phyloP scores from a whole-genome alignment of 1,140 invertebrate species.

The Brachionus koreanus region DNA sequence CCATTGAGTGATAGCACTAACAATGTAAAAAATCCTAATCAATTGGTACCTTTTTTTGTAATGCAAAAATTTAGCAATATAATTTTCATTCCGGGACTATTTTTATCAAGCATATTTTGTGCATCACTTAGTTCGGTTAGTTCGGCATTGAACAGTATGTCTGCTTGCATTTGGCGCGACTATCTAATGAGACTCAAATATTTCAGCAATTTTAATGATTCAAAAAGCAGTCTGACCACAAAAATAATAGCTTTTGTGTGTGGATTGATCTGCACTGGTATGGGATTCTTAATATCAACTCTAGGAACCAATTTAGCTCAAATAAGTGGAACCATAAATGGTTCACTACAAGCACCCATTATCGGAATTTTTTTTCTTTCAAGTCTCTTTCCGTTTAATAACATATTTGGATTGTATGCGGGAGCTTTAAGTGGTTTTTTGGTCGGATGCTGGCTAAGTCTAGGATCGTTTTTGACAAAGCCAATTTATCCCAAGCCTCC shows the following conservation, averaged over 20 bases:
- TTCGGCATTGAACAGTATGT: slow-evolving; percentile 77
- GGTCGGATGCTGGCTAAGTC: slow-evolving; percentile 19
- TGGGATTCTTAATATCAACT: slow-evolving; percentile 44
- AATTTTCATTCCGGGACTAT: slow-evolving; percentile 57
- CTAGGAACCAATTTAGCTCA: slow-evolving; percentile 48
- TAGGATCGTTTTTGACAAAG: slow-evolving; percentile 19
- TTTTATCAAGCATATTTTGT: slow-evolving; percentile 56
- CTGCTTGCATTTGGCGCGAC: slow-evolving; percentile 83
- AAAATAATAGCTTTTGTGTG: slow-evolving; percentile 43
- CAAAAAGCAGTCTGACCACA: slow-evolving; percentile 25
- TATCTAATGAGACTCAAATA: slow-evolving; percentile 60
- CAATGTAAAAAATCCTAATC: slow-evolving; percentile 63
- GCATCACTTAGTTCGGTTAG: slow-evolving; percentile 55
- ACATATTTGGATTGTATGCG: slow-evolving; percentile 44
- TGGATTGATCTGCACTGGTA: slow-evolving; percentile 44
- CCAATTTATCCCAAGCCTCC: not conserved
- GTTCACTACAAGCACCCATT: slow-evolving; percentile 53
- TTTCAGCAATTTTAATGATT: slow-evolving; percentile 27
- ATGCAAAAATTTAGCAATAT: slow-evolving; percentile 48
- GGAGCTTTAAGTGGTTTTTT: slow-evolving; percentile 27
- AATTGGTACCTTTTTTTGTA: slow-evolving; percentile 44
- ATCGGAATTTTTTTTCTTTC: slow-evolving; percentile 56
- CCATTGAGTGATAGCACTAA: slow-evolving; percentile 50
- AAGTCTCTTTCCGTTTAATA: slow-evolving; percentile 54
- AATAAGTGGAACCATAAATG: slow-evolving; percentile 54